Conservation (phyloP, 2,888 invertebrate species). For the Petrolisthes cinctipes region DNA sequence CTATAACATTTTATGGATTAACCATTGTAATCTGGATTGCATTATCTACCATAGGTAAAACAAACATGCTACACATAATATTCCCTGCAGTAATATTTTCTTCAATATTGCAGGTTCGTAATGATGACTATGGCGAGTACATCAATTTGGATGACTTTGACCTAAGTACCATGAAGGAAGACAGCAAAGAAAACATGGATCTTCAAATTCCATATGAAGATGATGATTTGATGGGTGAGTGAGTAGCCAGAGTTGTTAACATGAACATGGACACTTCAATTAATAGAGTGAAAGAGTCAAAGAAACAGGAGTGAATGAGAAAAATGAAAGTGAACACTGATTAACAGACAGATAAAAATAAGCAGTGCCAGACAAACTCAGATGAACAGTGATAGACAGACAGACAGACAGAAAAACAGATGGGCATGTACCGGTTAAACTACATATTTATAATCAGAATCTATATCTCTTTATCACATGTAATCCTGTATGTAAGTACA, state of each 20-base stretch:
- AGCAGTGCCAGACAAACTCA: too few species aligned
- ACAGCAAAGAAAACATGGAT: slow-evolving; percentile 76
- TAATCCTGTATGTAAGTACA: too few species aligned
- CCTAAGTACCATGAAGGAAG: slow-evolving; percentile 68
- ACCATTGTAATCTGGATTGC: not conserved
- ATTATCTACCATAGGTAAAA: not conserved
- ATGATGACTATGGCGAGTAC: slow-evolving; percentile 96
- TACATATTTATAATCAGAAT: too few species aligned
- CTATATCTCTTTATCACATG: too few species aligned
- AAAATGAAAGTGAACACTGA: too few species aligned
- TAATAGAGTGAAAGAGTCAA: too few species aligned
- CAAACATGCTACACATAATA: not conserved
- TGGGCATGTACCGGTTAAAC: too few species aligned
- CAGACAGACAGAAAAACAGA: too few species aligned
- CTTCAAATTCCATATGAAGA: slow-evolving; percentile 48
- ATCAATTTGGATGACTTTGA: slow-evolving; percentile 73
- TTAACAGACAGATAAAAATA: too few species aligned
- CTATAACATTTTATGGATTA: not conserved
- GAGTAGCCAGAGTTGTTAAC: not conserved
- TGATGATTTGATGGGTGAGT: slow-evolving; percentile 56
- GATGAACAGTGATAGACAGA: too few species aligned
- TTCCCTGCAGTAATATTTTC: not conserved
- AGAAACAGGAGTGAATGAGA: too few species aligned
- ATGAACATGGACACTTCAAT: not conserved
- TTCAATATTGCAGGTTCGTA: slow-evolving; percentile 39